Evolutionary conservation across 2,797 vertebrate species (phyloP), one percentile per base, ranked within the genome.

Genomic region (Sebastes alutus): DNA sequence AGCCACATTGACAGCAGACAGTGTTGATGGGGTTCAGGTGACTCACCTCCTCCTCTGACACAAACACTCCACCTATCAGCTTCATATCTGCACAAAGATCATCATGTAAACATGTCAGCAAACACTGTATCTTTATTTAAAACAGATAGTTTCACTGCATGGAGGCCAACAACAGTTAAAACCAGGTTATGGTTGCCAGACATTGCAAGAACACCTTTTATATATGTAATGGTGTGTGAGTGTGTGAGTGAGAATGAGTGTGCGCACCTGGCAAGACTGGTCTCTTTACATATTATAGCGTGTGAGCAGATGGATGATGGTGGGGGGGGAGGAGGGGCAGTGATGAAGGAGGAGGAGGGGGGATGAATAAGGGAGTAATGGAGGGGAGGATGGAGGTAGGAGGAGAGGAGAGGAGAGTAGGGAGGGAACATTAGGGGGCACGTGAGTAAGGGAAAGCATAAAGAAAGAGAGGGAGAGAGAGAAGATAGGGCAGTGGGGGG

Each of bases 271-370:
- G n/a, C n/a, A 69, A 11, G 54, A 32, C 67, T 69, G 13, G 54
- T 56, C 69, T 71, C 63, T 84, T 69, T 58, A 66, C 77, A 82
- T 79, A 49, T n/a, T 80, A 68, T 58, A 0, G 70, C 70, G 63
- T 60, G 6, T 25, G 59, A 89, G 86, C 90, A 93, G 88, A 92
- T 92, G 89, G 90, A 67, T 78, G 67, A 58, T 61, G 52, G 75
- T 77, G 7, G 13, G 75, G 71, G 77, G 72, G 62, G 75, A 1
- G 90, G 79, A 49, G 85, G 83, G 56, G 81, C 49, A 25, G 71
- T 4, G 18, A 38, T 38, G 68, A 30, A 30, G 33, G 33, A 35
- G 33, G 11, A 35, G 33, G 72, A 20, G 54, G 63, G 16, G 55
- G 62, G 7, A 25, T 79, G 64, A 81, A 75, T 81, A 42, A 78